Evolutionary conservation across 2,888 invertebrate genomes (phyloP).

Genomic region (Uropetala carovei): DNA sequence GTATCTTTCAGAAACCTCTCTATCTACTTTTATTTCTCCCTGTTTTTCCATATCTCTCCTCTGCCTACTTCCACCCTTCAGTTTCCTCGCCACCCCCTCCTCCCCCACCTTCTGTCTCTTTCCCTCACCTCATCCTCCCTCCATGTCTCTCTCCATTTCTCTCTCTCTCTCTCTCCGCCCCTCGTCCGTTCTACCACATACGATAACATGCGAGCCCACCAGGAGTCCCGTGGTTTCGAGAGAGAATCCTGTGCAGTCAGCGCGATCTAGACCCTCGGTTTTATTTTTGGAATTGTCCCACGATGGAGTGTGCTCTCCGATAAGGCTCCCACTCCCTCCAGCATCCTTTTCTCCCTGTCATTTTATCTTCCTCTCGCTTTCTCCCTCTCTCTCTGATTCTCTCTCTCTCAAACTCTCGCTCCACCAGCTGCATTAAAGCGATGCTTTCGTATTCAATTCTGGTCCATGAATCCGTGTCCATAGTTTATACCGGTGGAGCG

Average conservation of each 20-base stretch:
- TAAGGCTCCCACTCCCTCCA: slow-evolving; percentile 14
- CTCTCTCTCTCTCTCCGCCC: not conserved
- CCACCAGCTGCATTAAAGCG: not conserved
- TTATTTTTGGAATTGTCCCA: slow-evolving; percentile 49
- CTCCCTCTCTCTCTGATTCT: not conserved
- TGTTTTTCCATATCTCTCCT: no score
- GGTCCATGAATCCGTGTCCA: not conserved
- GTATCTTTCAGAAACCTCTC: no score
- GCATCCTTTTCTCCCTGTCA: not conserved
- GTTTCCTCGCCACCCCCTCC: not conserved
- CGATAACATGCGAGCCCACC: slow-evolving; percentile 40
- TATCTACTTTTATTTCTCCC: no score
- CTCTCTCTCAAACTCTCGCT: not conserved
- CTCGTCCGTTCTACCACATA: not conserved
- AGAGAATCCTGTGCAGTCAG: slow-evolving; percentile 50
- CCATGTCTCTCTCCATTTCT: not conserved
- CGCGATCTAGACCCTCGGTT: slow-evolving; percentile 33
- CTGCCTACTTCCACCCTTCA: not conserved
- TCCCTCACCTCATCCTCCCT: not conserved
- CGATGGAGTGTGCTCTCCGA: slow-evolving; percentile 50
- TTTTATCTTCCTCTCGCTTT: not conserved
- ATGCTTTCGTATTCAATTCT: not conserved
- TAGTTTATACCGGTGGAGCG: not conserved
- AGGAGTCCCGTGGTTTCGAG: slow-evolving; percentile 26
- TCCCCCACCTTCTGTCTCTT: not conserved